phyloP scores from a whole-genome alignment of 1,140 invertebrate genomes.

The Pteromalus puparum region DNA sequence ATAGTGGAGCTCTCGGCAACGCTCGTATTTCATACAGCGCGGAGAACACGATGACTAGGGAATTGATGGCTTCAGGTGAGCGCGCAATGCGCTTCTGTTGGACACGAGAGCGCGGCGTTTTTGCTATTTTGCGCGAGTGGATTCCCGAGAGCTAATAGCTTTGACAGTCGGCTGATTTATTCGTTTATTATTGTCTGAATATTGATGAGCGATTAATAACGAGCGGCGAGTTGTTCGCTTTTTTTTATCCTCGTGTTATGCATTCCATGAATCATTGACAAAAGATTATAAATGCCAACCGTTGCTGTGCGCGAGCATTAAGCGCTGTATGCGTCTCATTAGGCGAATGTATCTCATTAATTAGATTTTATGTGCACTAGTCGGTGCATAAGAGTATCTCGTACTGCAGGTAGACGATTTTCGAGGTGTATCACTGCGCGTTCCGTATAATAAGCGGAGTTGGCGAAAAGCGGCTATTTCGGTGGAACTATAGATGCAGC shows the following conservation, averaged over 20 bases:
- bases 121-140: constrained; percentile 28
- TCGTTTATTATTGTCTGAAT: constrained; percentile 47
- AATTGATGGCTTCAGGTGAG: constrained; percentile 46
- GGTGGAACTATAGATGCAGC: too few relatives aligned
- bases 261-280: constrained; percentile 41
- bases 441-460: background rate
- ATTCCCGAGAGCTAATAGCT: constrained; percentile 37
- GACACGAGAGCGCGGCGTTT: constrained; percentile 17
- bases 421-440: background rate
- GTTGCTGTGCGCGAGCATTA: background rate
- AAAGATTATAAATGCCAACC: background rate
- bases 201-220: constrained; percentile 50
- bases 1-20: background rate
- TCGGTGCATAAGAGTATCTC: too few relatives aligned
- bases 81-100: constrained; percentile 36
- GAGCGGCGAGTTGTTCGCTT: background rate
- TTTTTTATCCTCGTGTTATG: background rate
- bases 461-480: background rate
- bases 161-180: constrained; percentile 45
- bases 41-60: background rate
- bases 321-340: background rate
- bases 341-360: background rate
- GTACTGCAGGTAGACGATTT: too few relatives aligned
- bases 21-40: constrained; percentile 47
- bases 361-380: constrained; percentile 4